Evolutionary conservation across 1,140 invertebrate species (phyloP).

Genomic region (Atta colombica): DNA sequence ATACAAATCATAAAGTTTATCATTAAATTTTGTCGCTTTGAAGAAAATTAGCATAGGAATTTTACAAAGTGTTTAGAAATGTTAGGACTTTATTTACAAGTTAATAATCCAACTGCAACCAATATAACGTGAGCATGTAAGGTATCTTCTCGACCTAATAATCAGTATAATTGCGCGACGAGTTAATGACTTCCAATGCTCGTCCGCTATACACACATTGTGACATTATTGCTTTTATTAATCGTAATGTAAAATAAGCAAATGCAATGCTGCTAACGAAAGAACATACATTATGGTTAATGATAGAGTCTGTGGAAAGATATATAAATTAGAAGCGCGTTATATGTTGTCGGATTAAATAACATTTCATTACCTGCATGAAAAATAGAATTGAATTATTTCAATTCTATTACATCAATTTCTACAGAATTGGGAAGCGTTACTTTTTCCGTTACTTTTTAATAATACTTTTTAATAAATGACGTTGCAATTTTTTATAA

Average conservation of each 20-base stretch:
- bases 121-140: neutral
- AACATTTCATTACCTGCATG: neutral
- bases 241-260: slow-evolving; percentile 27
- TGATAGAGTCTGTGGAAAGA: neutral
- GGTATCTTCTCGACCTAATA: slow-evolving; percentile 33
- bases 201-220: slow-evolving; percentile 4
- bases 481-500: too few species aligned
- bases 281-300: slow-evolving; percentile 1
- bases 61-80: neutral
- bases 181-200: slow-evolving; percentile 36
- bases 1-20: neutral
- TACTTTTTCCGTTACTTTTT: too few species aligned
- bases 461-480: too few species aligned
- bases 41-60: slow-evolving; percentile 7
- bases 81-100: neutral
- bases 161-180: slow-evolving; percentile 28
- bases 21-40: neutral
- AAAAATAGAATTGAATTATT: neutral
- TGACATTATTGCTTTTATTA: slow-evolving; percentile 37
- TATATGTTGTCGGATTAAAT: slow-evolving; percentile 22
- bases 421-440: neutral
- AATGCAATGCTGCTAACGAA: slow-evolving; percentile 31
- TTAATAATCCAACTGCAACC: neutral
- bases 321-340: slow-evolving; percentile 12
- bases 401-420: neutral